phyloP scores from a whole-genome alignment of 1,140 invertebrate species.

The Coelopa frigida region DNA sequence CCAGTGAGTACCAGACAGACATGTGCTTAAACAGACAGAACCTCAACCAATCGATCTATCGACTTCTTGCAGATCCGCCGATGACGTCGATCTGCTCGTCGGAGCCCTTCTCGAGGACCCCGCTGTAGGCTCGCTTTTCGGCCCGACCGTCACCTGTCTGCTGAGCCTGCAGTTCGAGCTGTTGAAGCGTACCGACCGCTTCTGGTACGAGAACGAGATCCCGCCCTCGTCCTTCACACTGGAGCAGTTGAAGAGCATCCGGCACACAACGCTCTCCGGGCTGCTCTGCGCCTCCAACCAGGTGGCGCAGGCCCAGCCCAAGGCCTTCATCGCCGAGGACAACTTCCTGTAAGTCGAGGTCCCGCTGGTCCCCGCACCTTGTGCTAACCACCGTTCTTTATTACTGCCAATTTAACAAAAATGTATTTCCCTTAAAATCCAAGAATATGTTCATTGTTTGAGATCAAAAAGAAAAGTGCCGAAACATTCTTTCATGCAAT shows the following conservation, averaged over 20 bases:
- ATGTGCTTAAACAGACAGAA: background rate
- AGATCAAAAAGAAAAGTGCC: too few species aligned
- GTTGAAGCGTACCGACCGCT: slow-evolving; percentile 75
- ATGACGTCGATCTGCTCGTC: slow-evolving; percentile 80
- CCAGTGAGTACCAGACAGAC: slow-evolving; percentile 25
- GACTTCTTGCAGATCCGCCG: slow-evolving; percentile 51
- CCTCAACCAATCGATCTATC: background rate
- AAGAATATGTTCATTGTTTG: background rate
- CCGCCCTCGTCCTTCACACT: slow-evolving; percentile 76
- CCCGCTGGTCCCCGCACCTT: too few species aligned
- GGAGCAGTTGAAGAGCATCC: slow-evolving; percentile 63
- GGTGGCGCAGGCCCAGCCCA: slow-evolving; percentile 62
- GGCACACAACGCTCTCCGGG: slow-evolving; percentile 48
- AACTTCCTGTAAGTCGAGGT: slow-evolving; percentile 77
- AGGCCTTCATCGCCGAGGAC: slow-evolving; percentile 82
- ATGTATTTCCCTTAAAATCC: too few species aligned
- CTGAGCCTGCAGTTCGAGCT: slow-evolving; percentile 72
- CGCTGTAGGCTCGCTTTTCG: slow-evolving; percentile 69
- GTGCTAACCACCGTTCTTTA: too few species aligned
- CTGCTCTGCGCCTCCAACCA: slow-evolving; percentile 39
- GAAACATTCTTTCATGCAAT: background rate
- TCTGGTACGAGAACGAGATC: slow-evolving; percentile 94
- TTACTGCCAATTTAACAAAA: too few species aligned
- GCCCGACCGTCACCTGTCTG: slow-evolving; percentile 81
- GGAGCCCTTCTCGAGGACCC: slow-evolving; percentile 80